Base-by-base conservation (phyloP, 1,140 invertebrate species). In the Drosophila nikananu region DNA sequence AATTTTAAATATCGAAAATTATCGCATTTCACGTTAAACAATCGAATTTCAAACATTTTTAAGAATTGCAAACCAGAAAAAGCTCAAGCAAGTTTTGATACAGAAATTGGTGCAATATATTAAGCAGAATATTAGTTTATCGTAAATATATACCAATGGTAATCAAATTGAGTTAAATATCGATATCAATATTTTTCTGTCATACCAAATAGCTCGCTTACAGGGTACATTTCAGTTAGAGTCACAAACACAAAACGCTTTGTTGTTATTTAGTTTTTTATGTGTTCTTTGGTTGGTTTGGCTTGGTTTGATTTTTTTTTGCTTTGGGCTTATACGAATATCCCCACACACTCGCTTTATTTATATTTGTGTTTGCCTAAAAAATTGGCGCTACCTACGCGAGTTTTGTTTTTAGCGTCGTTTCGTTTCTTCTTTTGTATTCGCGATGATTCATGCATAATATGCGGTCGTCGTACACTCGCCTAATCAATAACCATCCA, bases 401-500 rank as follows among this genome's bases (percentile, higher is more conserved):
- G 63, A 71, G 61, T 80, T 74, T 89, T 84, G 84, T 89, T 89
- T 87, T 89, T 81, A 84, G 84, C 84, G 62, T 84, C 73, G 75
- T 25, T 39, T 39, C 21, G 54, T 63, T 77, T 58, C 60, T 60
- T 73, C 42, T 77, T 52, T 77, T 67, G 64, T 49, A 61, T 80
- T 73, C 19, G 37, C 63, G 74, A 84, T 89, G 84, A 89, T 59
- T 89, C 84, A 89, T 81, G n/a, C 54, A 57, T 39, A 37, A 55
- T 55, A 37, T 37, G 52, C 32, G 32, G 10, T 13, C 62, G 44
- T 13, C 25, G 49, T 17, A 41, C 39, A 37, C 62, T 39, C 61
- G 67, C 76, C 79, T 81, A 90, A 89, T 89, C 84, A 89, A 89
- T 89, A 89, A 89, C 80, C 84, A 89, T 89, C 84, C 89, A 84